Base-by-base conservation (phyloP, 2,113 vertebrate species). In the Arvicanthis niloticus region DNA sequence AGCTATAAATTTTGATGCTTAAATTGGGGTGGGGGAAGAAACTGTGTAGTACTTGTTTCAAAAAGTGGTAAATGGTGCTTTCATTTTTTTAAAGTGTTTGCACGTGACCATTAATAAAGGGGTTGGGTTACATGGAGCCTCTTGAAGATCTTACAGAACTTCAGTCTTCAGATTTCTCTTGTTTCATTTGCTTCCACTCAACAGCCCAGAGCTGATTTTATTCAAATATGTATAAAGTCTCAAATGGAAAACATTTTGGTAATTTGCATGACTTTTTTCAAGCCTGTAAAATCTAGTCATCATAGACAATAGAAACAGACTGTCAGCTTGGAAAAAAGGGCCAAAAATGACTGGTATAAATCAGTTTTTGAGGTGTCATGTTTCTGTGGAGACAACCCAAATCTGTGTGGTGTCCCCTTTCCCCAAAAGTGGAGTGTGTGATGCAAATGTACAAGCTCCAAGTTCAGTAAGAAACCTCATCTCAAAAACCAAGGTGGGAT, bases 61-160 rank as follows among this genome's bases (percentile, higher is more conserved):
- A 65, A 97, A 97, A 96, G 97, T 99, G 98, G 98, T 97, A 98
- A 99, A 98, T 98, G 97, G 97, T 97, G 97, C 97, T 97, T 98
- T 98, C 98, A 98, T 98, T 98, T 26, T 98, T 98, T 16, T 82
- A 97, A 98, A 98, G 98, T 98, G 98, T 98, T 98, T 98, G 98
- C 96, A 98, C 97, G 96, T 93, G 96, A 95, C 96, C 98, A 98
- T 98, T 98, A 98, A 98, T 98, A 98, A 98, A 97, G 86, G 86
- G 96, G 11, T 89, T 97, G 91, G 95, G 93, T 97, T 88, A 96
- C 51, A 45, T 53, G 90, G 95, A 97, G 89, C 91, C 91, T 97
- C 94, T 97, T 96, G 62, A 29, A 89, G 42, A 98, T 98, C 94
- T 97, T 98, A 92, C 96, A 96, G 95, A 97, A 96, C 93, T 80